Evolutionary conservation across 2,888 invertebrate species (phyloP).

Genomic region (Argyresthia albistria): DNA sequence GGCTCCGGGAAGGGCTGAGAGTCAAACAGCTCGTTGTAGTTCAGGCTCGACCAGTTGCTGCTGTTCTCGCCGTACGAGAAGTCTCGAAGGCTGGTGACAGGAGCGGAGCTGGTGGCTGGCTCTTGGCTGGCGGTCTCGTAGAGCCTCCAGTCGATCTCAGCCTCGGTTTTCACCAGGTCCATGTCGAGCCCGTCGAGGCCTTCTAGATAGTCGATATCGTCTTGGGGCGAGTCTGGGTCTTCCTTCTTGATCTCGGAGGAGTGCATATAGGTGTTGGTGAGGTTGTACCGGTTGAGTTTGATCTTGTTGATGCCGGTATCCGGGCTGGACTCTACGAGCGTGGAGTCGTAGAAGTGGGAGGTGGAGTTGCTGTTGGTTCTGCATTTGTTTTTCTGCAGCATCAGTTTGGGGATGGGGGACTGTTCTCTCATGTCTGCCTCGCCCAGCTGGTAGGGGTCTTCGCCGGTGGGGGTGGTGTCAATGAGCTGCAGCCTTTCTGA

Average conservation of each 20-base stretch:
- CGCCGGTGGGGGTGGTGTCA: slow-evolving; percentile 57
- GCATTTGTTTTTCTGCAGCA: slow-evolving; percentile 49
- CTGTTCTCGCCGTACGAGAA: slow-evolving; percentile 42
- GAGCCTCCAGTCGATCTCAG: slow-evolving; percentile 38
- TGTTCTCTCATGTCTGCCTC: slow-evolving; percentile 62
- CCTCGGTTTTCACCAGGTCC: slow-evolving; percentile 38
- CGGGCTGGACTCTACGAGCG: neutral
- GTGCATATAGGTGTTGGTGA: slow-evolving; percentile 25
- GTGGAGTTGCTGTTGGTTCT: slow-evolving; percentile 17
- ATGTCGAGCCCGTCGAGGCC: slow-evolving; percentile 32
- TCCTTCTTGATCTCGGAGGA: slow-evolving; percentile 26
- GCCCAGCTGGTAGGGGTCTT: slow-evolving; percentile 57
- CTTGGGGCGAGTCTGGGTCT: slow-evolving; percentile 15
- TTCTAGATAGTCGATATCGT: slow-evolving; percentile 34
- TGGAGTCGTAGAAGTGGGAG: slow-evolving; percentile 35
- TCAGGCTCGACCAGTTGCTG: slow-evolving; percentile 24
- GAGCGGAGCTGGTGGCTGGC: slow-evolving; percentile 11
- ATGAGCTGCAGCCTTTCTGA: slow-evolving; percentile 51
- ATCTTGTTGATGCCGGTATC: neutral
- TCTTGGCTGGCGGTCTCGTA: slow-evolving; percentile 16
- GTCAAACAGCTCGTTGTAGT: slow-evolving; percentile 29
- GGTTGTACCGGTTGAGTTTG: slow-evolving; percentile 18
- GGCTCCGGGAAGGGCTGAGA: slow-evolving; percentile 33
- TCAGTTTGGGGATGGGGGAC: slow-evolving; percentile 59
- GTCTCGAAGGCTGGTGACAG: slow-evolving; percentile 24